Evolutionary conservation across 1,140 invertebrate genomes (phyloP), one percentile per base, ranked within the genome.

Genomic region (Lepidurus apus): DNA sequence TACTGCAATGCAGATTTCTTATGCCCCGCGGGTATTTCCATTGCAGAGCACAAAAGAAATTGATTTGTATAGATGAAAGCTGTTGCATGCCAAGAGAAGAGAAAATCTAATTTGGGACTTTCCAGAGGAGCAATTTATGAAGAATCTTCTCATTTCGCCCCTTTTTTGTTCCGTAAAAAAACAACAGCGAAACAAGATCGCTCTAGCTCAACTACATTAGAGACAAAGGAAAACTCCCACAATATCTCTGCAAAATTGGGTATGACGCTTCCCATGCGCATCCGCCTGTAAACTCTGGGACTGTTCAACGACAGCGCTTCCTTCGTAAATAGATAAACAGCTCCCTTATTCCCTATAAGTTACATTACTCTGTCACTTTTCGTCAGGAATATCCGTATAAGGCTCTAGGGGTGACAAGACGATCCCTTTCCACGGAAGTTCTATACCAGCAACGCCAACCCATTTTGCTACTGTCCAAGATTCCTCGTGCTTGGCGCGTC

Each of bases 21-120:
- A 65, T 65, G 17, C 53, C 53, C 53, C n/a, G 17, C 53, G 53
- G 53, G 53, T 21, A n/a, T 65, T 65, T n/a, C 53, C 53, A 65
- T 21, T 65, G 53, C 53, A n/a, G 53, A 3, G 53, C 34, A 21
- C 53, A 13, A 65, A 65, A 9, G 53, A 65, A 65, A 65, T 65
- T 65, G 53, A 65, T 65, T 65, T 65, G 53, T 21, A 21, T 21
- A 65, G 53, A 65, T 21, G 53, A 7, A 65, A 65, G 53, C 53
- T 65, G 53, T 65, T 65, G 53, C 53, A n/a, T 21, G 53, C 53
- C 17, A 65, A 34, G 34, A 34, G 13, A 21, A 65, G 13, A n/a
- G 17, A 21, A 65, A 65, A 65, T 65, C 13, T 65, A 65, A 65
- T 65, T 65, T 65, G 17, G 21, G 53, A 65, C 53, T 11, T 65